These are phyloP conservation scores for Silurus lanzhouensis DNA, from an alignment of 2,797 vertebrate genomes.

Conservation along the genomic window DNA sequence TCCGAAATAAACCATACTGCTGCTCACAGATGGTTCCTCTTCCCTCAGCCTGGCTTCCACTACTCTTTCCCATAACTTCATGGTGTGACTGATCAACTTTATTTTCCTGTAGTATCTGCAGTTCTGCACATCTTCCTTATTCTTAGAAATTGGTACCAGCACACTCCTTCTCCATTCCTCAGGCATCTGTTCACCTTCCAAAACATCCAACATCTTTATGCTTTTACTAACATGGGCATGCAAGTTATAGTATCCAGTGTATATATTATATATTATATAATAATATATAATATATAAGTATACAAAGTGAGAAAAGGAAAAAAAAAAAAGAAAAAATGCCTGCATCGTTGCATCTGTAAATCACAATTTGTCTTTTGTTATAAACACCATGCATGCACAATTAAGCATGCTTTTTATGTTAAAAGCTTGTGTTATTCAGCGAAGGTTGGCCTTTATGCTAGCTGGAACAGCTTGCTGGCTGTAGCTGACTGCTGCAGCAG, in stretches of 20 bases:
- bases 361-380: not conserved
- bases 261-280: too few relatives aligned
- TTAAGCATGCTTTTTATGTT: not conserved
- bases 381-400: constrained; percentile 39
- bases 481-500: constrained; percentile 6
- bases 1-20: too few relatives aligned
- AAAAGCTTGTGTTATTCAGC: not conserved
- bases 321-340: not conserved
- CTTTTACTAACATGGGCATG: not conserved
- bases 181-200: too few relatives aligned
- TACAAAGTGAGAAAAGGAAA: not conserved
- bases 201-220: not conserved
- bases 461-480: not conserved
- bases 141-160: too few relatives aligned
- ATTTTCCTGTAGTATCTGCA: too few relatives aligned
- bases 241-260: not conserved
- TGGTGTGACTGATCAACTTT: too few relatives aligned
- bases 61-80: too few relatives aligned
- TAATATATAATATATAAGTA: too few relatives aligned
- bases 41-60: too few relatives aligned
- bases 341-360: not conserved
- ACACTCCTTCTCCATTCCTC: too few relatives aligned
- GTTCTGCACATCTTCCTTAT: too few relatives aligned
- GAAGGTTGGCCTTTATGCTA: not conserved
- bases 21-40: too few relatives aligned